Conservation (phyloP, 2,888 invertebrate species). For the Drosophila ezoana region DNA sequence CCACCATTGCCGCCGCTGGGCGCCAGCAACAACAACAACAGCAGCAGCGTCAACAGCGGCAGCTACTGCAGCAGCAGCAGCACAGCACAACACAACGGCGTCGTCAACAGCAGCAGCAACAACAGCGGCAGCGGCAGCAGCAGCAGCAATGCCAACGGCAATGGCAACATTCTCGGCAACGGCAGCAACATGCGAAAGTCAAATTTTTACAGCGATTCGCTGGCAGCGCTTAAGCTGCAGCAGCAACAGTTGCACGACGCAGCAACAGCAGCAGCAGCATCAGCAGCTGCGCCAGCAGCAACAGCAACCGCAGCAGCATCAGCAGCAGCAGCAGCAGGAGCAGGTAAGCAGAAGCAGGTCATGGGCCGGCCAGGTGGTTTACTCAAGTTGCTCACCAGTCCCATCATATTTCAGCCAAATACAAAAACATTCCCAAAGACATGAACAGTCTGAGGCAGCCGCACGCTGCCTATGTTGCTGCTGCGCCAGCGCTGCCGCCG, state of each 20-base stretch:
- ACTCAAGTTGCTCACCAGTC: slow-evolving; percentile 84
- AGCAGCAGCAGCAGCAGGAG: slow-evolving; percentile 43
- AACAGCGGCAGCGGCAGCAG: slow-evolving; percentile 19
- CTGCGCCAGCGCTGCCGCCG: slow-evolving; percentile 75
- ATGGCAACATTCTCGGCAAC: slow-evolving; percentile 42
- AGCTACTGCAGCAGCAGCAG: slow-evolving; percentile 4
- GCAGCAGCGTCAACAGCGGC: slow-evolving; percentile 8
- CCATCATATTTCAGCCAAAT: slow-evolving; percentile 85
- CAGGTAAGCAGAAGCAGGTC: slow-evolving; percentile 78
- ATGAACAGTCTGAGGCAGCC: slow-evolving; percentile 77
- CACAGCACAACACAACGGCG: neutral
- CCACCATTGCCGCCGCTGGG: slow-evolving; percentile 65
- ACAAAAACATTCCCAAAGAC: slow-evolving; percentile 86
- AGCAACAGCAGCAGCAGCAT: slow-evolving; percentile 34
- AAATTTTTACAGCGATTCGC: slow-evolving; percentile 62
- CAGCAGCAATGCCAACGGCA: slow-evolving; percentile 40
- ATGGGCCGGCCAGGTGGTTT: slow-evolving; percentile 82
- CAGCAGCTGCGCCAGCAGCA: slow-evolving; percentile 12
- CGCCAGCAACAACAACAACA: slow-evolving; percentile 52
- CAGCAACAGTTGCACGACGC: slow-evolving; percentile 23
- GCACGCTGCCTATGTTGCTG: slow-evolving; percentile 49
- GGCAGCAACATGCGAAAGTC: slow-evolving; percentile 61
- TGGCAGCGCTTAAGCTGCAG: slow-evolving; percentile 26
- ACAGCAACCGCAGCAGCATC: slow-evolving; percentile 45
- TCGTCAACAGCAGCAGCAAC: slow-evolving; percentile 12